Conservation (phyloP, 2,888 invertebrate genomes). For the Hecatera dysodea region DNA sequence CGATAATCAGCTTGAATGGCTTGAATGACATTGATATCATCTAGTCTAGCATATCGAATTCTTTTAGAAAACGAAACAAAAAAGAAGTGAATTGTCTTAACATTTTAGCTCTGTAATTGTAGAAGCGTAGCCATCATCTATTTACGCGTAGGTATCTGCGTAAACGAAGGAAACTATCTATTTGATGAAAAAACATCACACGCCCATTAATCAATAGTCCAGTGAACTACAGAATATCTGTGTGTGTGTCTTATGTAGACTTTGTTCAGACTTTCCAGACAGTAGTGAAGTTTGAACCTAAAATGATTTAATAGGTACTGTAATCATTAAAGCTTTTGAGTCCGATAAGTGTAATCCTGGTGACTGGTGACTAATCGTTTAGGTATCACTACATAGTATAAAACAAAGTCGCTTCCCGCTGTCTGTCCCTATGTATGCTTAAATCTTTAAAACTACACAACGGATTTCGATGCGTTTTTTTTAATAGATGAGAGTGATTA, state of each 20-base stretch:
- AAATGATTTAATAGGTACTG: neutral
- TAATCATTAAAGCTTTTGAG: neutral
- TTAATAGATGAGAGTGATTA: too few species aligned
- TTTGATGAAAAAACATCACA: constrained; percentile 7
- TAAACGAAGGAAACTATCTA: neutral
- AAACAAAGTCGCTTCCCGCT: too few species aligned
- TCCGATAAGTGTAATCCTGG: neutral
- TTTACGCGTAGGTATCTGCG: constrained; percentile 1
- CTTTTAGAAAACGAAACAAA: neutral
- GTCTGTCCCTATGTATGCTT: too few species aligned
- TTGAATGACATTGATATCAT: neutral
- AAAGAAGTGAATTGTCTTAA: neutral
- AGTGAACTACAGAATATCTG: neutral
- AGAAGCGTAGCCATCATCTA: constrained; percentile 3
- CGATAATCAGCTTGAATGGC: neutral
- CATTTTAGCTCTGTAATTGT: neutral
- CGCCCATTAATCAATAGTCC: constrained; percentile 15
- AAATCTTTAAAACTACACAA: too few species aligned
- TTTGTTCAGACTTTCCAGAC: neutral
- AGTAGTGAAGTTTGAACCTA: neutral
- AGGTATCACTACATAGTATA: too few species aligned
- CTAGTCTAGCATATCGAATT: neutral
- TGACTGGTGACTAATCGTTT: neutral
- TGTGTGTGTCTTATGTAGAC: neutral
- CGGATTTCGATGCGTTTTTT: too few species aligned